Base-by-base conservation (phyloP, 2,888 invertebrate species). In the Perdita meconis region DNA sequence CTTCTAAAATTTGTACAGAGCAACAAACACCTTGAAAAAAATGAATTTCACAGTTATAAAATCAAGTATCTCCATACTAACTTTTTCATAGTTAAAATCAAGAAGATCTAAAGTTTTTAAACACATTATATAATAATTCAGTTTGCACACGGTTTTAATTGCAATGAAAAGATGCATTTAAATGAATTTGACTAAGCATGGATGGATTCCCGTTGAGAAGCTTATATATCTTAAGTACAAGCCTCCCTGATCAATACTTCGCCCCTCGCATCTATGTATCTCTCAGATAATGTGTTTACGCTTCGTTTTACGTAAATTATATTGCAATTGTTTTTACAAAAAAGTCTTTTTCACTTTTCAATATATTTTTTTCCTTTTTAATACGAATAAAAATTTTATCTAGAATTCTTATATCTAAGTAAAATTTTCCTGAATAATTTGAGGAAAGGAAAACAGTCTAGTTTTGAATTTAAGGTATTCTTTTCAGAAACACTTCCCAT, bases 241-340 rank as follows among this genome's bases (percentile, higher is more conserved):
- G 40, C 57, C 34, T 56, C 26, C 55, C 38, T 73, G 56, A 78
- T 78, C 73, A 59, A 74, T 78, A 78, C 69, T 56, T 50, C 44
- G 68, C n/a, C 55, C 38, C 38, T 61, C 56, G 65, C 38, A 44
- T 69, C 57, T 38, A n/a, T n/a, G n/a, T n/a, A 38, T 51, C 56
- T 36, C 57, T 56, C 61, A 13, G 55, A 36, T 42, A 55, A 57
- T 57, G 65, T 36, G 44, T 71, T 66, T 57, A 22, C 51, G 12
- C 61, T 24, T 30, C 30, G 2, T 50, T 16, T 47, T 47, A 24
- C 51, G 24, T 24, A n/a, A 57, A n/a, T 42, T 10, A 24, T n/a
- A 16, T 4, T 30, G 6, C 2, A 30, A 4, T 10, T 6, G 6
- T 30, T 30, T 30, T 47, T 47, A 47, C 19, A 19, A 47, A 22